Conservation (phyloP, 1,140 invertebrate genomes). For the Parapsyche elsis region DNA sequence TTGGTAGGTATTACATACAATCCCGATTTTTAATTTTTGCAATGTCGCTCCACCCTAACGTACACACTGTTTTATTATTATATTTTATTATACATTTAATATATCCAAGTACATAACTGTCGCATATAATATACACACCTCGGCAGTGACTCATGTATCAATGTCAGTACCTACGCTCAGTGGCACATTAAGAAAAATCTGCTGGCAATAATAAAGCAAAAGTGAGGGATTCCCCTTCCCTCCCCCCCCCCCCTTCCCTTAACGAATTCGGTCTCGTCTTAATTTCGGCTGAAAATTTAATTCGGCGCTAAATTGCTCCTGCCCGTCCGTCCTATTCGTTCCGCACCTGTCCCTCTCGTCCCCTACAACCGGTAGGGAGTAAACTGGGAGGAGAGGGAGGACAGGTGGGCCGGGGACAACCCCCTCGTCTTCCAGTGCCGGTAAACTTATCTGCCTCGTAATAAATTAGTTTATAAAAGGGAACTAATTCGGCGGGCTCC, state of each 20-base stretch:
- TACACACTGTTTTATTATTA: no score
- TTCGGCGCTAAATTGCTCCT: constrained; percentile 40
- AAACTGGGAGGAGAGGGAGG: background rate
- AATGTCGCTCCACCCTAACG: no score
- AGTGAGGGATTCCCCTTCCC: constrained; percentile 34
- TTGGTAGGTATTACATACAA: no score
- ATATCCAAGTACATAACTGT: no score
- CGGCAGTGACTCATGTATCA: background rate
- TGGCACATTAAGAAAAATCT: constrained; percentile 36
- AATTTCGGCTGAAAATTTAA: constrained; percentile 46
- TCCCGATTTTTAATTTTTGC: no score
- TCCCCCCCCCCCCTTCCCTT: no score
- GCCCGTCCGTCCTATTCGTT: background rate
- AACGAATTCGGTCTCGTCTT: constrained; percentile 43
- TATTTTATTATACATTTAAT: no score
- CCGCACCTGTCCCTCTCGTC: constrained; percentile 1
- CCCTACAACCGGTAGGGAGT: background rate
- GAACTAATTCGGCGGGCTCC: constrained; percentile 37
- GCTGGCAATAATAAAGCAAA: constrained; percentile 38
- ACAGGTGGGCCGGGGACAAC: background rate
- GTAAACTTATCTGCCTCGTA: constrained; percentile 44
- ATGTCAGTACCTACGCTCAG: background rate
- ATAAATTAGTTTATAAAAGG: constrained; percentile 48
- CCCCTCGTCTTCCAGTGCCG: background rate
- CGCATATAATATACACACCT: no score